Evolutionary conservation across 35 echinoderm and acorn worm genomes (phyloP).

Genomic region (Amphiura filiformis): DNA sequence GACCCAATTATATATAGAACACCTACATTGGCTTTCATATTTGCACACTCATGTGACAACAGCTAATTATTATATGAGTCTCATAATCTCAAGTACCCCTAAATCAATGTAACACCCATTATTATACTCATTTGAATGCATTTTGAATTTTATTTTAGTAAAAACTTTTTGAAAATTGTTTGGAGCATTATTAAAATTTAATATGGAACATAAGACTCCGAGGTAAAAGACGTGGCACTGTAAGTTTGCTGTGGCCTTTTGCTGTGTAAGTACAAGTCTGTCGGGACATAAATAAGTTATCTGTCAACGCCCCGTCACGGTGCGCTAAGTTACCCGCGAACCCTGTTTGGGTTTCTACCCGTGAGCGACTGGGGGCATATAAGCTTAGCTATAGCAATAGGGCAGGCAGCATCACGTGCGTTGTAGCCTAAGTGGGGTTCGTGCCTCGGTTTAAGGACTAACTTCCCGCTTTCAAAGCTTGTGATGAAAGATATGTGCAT

Average conservation of each 20-base stretch:
- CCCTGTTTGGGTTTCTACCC: conserved; percentile 3
- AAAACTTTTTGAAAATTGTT: too few relatives aligned
- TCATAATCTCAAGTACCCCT: too few relatives aligned
- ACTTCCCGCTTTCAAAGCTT: neutral
- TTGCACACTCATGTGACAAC: too few relatives aligned
- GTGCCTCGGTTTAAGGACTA: neutral
- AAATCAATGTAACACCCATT: too few relatives aligned
- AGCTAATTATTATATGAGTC: too few relatives aligned
- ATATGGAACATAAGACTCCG: too few relatives aligned
- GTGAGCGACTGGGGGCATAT: neutral
- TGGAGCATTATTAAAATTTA: too few relatives aligned
- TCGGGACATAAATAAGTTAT: conserved; percentile 15
- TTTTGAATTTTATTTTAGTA: too few relatives aligned
- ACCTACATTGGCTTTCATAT: too few relatives aligned
- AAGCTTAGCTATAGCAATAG: neutral
- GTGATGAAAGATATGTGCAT: neutral
- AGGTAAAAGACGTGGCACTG: neutral
- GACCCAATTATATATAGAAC: too few relatives aligned
- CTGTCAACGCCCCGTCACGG: neutral
- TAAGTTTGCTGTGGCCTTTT: neutral
- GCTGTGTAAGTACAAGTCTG: neutral
- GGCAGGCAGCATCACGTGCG: neutral
- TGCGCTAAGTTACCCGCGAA: neutral
- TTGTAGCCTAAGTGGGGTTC: neutral
- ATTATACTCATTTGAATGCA: too few relatives aligned